Base-by-base conservation (phyloP, 2,113 vertebrate genomes). In the Sinocyclocheilus anophthalmus region DNA sequence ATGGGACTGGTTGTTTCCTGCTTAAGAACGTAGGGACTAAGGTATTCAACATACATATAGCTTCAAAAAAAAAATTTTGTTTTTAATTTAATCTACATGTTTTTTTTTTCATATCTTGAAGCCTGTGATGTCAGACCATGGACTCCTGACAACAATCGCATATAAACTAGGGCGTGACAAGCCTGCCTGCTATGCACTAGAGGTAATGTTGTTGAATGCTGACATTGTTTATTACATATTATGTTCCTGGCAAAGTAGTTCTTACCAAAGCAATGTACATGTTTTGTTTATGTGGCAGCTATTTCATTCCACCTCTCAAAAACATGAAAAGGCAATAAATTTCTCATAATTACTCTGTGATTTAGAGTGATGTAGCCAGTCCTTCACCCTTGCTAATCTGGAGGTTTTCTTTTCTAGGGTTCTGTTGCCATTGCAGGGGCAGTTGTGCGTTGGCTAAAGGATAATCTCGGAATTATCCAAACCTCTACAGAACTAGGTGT, bases 341-440 rank as follows among this genome's bases (percentile, higher is more conserved):
- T 70, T 39, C 18, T 39, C 33, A 70, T 20, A 39, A 39, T 70
- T 39, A 39, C 8, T 76, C 16, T 75, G 39, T 76, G n/a, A 73
- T 16, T 86, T 45, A 37, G 9, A 39, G 33, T 42, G 42, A 42
- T 42, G 42, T 48, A 24, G 1, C 59, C n/a, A 39, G 13, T 82
- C 2, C 14, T 76, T 37, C 16, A 42, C 39, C 1, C 26, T 33
- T 76, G 45, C 13, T 76, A 1, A 50, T 16, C 1, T 77, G 69
- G 18, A 1, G 0, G 81, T 37, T 59, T 24, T 83, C 18, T 72
- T 42, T 67, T 79, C 50, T 90, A 99, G 98, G 98, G 98, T 33
- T 99, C 98, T 0, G 98, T 99, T 86, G 98, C 98, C 81, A 99
- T 99, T 85, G 98, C 96, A 8, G 98, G 98, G 72, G 97, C 97